Percentiles rank a stretch among this genome's conserved stretches.
phyloP scores from a whole-genome alignment of 2,797 vertebrate genomes.

The Denticeps clupeoides region DNA sequence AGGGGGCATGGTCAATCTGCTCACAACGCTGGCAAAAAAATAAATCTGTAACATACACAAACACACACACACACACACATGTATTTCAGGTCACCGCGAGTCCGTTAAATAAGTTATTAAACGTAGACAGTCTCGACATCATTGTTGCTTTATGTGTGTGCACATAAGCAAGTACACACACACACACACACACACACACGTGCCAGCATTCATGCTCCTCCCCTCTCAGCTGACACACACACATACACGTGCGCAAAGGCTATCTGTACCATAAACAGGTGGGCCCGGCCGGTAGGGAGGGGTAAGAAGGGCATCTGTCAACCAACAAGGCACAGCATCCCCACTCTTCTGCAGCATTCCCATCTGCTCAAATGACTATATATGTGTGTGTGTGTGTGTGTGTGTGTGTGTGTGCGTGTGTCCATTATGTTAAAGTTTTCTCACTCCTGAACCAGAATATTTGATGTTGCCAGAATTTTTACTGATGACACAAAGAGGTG shows the following conservation, averaged over 20 bases:
- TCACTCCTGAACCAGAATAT: no score
- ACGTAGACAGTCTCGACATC: conserved; percentile 6
- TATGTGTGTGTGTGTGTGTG: background rate
- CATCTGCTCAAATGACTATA: conserved; percentile 38
- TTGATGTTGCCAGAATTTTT: no score
- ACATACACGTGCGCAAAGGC: conserved; percentile 23
- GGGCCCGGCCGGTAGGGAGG: conserved; percentile 32
- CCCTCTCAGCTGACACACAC: conserved; percentile 3
- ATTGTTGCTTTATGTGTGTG: conserved; percentile 1
- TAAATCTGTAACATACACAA: no score
- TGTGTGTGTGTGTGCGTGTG: conserved; percentile 7
- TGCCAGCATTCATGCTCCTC: conserved; percentile 25
- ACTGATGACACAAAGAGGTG: no score
- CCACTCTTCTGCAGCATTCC: conserved; percentile 35
- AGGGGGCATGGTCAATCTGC: conserved; percentile 1
- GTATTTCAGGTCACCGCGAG: background rate
- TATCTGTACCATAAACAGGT: conserved; percentile 46
- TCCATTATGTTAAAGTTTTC: background rate
- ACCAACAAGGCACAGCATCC: conserved; percentile 36
- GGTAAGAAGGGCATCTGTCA: conserved; percentile 48
- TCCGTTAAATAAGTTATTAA: background rate
- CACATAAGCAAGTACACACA: background rate
- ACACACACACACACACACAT: background rate
- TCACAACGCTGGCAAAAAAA: conserved; percentile 1
- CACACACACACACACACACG: conserved; percentile 16